Evolutionary conservation across 2,113 vertebrate species (phyloP), one percentile per base, ranked within the genome.

Genomic region (Ciconia boyciana): DNA sequence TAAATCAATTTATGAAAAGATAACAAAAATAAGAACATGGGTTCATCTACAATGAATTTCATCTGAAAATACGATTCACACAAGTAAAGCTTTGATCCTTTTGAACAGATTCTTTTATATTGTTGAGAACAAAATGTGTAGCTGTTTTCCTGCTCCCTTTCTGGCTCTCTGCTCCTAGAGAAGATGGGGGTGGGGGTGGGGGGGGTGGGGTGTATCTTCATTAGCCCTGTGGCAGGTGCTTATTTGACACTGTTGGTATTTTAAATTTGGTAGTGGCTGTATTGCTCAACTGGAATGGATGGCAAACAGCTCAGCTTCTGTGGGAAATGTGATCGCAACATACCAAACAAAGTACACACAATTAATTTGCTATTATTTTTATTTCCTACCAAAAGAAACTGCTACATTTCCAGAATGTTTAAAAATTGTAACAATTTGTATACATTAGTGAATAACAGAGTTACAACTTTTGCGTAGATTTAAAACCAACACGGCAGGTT

Each of bases 331-430:
- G 6, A 70, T 14, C 0, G 0, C 21, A 65, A 83, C 46, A 58
- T 21, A 91, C 21, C 71, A 83, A 72, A 93, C 24, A n/a, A 69
- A 72, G 60, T 4, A 70, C 64, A 60, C 64, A 2, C 2, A 17
- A 9, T 46, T 75, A 7, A 16, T 54, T 95, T 61, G 54, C 82
- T 81, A 68, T 77, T 64, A 7, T 68, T 88, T 97, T 93, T 88
- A 96, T 95, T 97, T 97, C 86, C 95, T 94, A 79, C 72, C 44
- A 43, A 87, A 95, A 95, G 77, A 92, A 97, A 95, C 62, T 54
- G 87, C 92, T 90, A 92, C 87, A 90, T 90, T 92, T 94, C 94
- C 70, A 89, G 87, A 84, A 79, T 61, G 75, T 86, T 95, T 83
- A 81, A 87, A 93, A 95, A 76, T 28, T 32, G 55, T 82, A 95